Evolutionary conservation across 2,113 vertebrate genomes (phyloP), one percentile per base, ranked within the genome.

Genomic region (Nothoprocta perdicaria): DNA sequence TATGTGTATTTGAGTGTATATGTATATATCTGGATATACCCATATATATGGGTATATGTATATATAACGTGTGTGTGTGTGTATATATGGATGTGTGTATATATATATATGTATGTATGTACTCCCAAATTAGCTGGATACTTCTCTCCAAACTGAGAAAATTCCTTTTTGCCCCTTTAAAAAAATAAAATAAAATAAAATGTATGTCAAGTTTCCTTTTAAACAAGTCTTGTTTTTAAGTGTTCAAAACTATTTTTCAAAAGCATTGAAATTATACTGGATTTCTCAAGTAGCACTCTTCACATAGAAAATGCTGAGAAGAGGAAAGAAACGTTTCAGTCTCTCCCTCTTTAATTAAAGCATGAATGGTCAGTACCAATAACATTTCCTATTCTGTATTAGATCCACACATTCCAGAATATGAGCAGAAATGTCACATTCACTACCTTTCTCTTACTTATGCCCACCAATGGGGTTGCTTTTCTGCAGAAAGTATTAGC

Each of bases 301-400:
- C 27, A 73, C 66, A 76, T 68, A 76, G 86, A 89, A 50, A 6
- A 19, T 9, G 11, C 53, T 77, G 38, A 61, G 62, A 85, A 43
- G 46, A 78, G 8, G 29, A 18, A 53, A 55, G 35, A 31, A 57
- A 16, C 24, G 16, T 29, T 57, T 57, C 52, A 53, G 61, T 76
- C 3, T 79, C 63, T 66, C n/a, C 76, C 43, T 55, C 80, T 66
- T 89, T 77, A 83, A 93, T 82, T 86, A 91, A 82, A 91, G 60
- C 3, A 26, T 5, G 13, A 45, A 24, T 83, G 55, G 50, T 74
- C 75, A 89, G 35, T 3, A 83, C 8, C 38, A 85, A 75, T 40
- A 93, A 29, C 6, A 1, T 0, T 12, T 73, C 40, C 65, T 21
- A 26, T 43, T 76, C 55, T 57, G 22, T 62, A 58, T 66, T 60